These are phyloP conservation scores for Lepus townsendii DNA, from an alignment of 2,797 vertebrate species.

Conservation along the genomic window DNA sequence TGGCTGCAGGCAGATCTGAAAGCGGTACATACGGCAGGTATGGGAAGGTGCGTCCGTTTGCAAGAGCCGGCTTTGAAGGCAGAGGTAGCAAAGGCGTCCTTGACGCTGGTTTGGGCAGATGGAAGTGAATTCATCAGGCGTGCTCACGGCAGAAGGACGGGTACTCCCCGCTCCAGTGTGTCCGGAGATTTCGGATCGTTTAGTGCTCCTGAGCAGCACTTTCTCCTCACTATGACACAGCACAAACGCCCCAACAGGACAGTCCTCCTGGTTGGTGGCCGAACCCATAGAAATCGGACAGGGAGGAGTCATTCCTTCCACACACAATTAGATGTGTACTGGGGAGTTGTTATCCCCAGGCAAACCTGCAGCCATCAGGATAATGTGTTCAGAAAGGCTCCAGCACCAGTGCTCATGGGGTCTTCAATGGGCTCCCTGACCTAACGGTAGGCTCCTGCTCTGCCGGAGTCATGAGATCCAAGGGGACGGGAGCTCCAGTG, in stretches of 20 bases:
- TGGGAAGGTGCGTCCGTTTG: not conserved
- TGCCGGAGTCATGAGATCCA: not conserved
- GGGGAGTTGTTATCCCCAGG: not conserved
- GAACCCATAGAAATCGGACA: not conserved
- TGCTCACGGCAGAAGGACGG: not conserved
- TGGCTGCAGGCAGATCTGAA: not conserved
- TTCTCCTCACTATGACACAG: not conserved
- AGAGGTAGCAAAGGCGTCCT: not conserved
- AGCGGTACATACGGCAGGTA: not conserved
- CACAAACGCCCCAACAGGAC: not conserved
- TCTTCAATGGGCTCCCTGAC: not conserved
- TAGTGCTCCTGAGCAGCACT: not conserved
- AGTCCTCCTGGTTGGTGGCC: not conserved
- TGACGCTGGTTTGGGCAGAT: not conserved
- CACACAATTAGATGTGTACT: not conserved
- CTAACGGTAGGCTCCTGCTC: not conserved
- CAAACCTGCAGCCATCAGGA: not conserved
- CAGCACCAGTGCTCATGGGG: not conserved
- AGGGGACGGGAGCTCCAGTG: not conserved
- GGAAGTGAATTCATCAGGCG: not conserved
- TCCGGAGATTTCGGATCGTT: not conserved
- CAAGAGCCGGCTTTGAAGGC: not conserved
- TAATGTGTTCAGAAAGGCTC: not conserved
- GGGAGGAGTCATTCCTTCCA: not conserved
- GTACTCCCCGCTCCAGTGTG: not conserved